phyloP scores from a whole-genome alignment of 1,140 invertebrate species.

The Chironomus tepperi region DNA sequence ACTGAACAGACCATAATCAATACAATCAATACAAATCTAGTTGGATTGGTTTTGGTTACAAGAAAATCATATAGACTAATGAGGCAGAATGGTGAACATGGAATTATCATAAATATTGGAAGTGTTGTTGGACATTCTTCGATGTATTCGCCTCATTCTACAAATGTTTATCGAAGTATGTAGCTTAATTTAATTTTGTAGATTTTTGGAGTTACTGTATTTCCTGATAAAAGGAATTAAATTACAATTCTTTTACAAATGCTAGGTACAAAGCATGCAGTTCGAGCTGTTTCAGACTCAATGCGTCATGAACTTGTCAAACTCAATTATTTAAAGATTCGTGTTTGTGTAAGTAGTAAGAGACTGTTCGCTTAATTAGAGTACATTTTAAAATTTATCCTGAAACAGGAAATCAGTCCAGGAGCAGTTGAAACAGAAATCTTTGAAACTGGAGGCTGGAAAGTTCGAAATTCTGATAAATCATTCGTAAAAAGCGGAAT shows the following conservation, averaged over 20 bases:
- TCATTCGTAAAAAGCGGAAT: not conserved
- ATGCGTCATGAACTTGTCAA: constrained; percentile 50
- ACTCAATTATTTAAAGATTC: constrained; percentile 31
- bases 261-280: constrained; percentile 46
- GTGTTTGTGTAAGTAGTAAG: not conserved
- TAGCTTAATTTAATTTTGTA: not conserved
- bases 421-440: constrained; percentile 51
- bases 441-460: constrained; percentile 29
- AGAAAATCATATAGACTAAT: constrained; percentile 47
- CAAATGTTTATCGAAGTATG: constrained; percentile 41
- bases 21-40: not conserved
- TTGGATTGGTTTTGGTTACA: not conserved
- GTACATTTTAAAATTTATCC: no score
- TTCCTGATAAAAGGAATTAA: no score
- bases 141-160: not conserved
- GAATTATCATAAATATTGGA: constrained; percentile 56
- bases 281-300: constrained; percentile 51
- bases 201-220: no score
- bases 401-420: constrained; percentile 53
- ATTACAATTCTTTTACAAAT: not conserved
- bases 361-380: no score
- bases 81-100: constrained; percentile 45
- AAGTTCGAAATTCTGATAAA: not conserved
- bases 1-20: not conserved
- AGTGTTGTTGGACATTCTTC: constrained; percentile 33